Conservation (phyloP, 2,797 vertebrate genomes). For the Danio tinwini region DNA sequence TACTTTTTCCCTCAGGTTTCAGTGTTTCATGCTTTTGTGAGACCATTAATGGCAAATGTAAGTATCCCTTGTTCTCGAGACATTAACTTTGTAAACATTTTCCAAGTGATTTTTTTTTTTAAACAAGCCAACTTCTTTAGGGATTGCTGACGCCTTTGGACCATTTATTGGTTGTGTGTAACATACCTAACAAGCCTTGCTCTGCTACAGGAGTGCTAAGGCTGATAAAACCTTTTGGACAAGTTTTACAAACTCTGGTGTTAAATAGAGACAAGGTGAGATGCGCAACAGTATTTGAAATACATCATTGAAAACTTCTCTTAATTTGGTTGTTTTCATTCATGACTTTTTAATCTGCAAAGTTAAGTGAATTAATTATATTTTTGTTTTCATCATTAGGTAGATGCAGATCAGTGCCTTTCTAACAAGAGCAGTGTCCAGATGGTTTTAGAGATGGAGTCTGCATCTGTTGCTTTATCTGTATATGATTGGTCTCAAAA, state of each 20-base stretch:
- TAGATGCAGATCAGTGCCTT: not conserved
- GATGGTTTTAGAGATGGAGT: conserved; percentile 47
- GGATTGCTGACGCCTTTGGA: conserved; percentile 20
- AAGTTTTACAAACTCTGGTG: conserved; percentile 12
- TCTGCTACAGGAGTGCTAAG: conserved; percentile 21
- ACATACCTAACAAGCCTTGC: conserved; percentile 16
- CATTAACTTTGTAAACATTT: not conserved
- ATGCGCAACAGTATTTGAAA: not conserved
- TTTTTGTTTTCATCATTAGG: conserved; percentile 6
- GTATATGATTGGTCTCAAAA: conserved; percentile 47
- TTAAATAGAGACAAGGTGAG: conserved; percentile 27
- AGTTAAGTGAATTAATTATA: not conserved
- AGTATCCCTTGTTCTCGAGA: not conserved
- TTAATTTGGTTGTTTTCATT: not conserved
- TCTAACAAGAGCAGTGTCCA: conserved; percentile 13
- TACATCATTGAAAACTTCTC: too few relatives aligned
- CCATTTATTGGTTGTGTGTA: conserved; percentile 26
- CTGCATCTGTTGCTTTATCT: conserved; percentile 32
- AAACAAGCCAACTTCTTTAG: not conserved
- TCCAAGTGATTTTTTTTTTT: not conserved
- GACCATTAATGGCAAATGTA: conserved; percentile 38
- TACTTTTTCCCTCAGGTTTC: conserved; percentile 29
- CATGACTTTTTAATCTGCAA: not conserved
- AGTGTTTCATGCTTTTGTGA: conserved; percentile 42
- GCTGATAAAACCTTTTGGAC: conserved; percentile 39